Evolutionary conservation across 2,888 invertebrate species (phyloP).

Genomic region (Phasia obesa): DNA sequence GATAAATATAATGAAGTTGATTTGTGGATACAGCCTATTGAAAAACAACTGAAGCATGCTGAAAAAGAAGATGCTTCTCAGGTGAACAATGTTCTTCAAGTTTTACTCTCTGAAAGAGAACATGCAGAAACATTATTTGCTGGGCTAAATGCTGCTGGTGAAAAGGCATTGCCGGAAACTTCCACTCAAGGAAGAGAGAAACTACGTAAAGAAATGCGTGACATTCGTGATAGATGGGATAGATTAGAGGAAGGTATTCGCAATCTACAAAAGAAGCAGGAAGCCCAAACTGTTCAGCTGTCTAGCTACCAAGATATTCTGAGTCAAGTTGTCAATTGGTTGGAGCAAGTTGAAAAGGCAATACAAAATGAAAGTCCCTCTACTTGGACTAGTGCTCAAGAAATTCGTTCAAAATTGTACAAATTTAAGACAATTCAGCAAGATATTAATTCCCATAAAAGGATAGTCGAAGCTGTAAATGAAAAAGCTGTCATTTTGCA

Average conservation of each 20-base stretch:
- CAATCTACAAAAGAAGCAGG: conserved; percentile 92
- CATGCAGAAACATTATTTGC: conserved; percentile 91
- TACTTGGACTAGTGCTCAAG: conserved; percentile 90
- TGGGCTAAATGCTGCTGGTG: conserved; percentile 89
- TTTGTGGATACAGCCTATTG: conserved; percentile 90
- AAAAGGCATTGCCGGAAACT: conserved; percentile 95
- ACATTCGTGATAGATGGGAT: conserved; percentile 94
- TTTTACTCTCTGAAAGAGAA: conserved; percentile 90
- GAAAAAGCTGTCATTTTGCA: conserved; percentile 92
- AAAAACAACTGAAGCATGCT: conserved; percentile 86
- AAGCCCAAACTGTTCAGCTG: conserved; percentile 91
- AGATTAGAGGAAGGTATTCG: conserved; percentile 91
- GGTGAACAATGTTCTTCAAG: conserved; percentile 87
- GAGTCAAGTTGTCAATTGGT: conserved; percentile 92
- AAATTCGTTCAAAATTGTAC: conserved; percentile 91
- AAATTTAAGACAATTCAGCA: conserved; percentile 94
- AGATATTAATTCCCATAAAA: conserved; percentile 94
- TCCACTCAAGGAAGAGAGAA: conserved; percentile 95
- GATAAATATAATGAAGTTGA: conserved; percentile 89
- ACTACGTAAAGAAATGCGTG: conserved; percentile 92
- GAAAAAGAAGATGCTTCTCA: conserved; percentile 87
- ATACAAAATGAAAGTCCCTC: conserved; percentile 88
- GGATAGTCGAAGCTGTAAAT: conserved; percentile 93
- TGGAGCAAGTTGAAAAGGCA: conserved; percentile 91
- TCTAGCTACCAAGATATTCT: conserved; percentile 93